phyloP scores from a whole-genome alignment of 2,113 vertebrate species.

The Oryzias celebensis region DNA sequence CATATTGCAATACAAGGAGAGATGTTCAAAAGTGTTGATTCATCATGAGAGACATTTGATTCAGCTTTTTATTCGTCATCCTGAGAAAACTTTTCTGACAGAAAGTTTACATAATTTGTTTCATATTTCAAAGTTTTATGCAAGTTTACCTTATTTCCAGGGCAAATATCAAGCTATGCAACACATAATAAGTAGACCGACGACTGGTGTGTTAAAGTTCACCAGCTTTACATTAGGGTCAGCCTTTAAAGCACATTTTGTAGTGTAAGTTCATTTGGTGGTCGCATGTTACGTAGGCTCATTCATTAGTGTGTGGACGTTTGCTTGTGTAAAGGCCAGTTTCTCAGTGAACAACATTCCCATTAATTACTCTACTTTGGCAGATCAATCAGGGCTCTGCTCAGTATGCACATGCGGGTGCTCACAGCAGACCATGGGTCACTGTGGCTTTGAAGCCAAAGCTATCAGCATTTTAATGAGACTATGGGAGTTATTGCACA shows the following conservation, averaged over 20 bases:
- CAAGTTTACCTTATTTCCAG: slow-evolving; percentile 31
- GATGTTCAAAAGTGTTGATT: no score
- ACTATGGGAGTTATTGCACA: slow-evolving; percentile 57
- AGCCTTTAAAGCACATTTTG: slow-evolving; percentile 28
- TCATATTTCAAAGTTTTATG: slow-evolving; percentile 44
- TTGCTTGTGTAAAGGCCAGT: neutral
- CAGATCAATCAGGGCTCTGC: slow-evolving; percentile 73
- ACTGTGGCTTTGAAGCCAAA: slow-evolving; percentile 75
- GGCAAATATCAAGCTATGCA: slow-evolving; percentile 38
- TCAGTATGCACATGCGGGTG: slow-evolving; percentile 69
- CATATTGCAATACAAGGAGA: no score
- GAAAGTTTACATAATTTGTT: slow-evolving; percentile 17
- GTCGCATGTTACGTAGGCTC: slow-evolving; percentile 23
- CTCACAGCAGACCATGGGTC: slow-evolving; percentile 62
- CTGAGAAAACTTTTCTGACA: slow-evolving; percentile 9
- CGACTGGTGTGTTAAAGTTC: slow-evolving; percentile 46
- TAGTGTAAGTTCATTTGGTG: slow-evolving; percentile 12
- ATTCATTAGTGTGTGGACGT: slow-evolving; percentile 22
- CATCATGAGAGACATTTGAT: no score
- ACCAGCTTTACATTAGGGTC: slow-evolving; percentile 31
- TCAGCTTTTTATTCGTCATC: no score
- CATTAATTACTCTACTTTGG: slow-evolving; percentile 75
- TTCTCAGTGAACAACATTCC: slow-evolving; percentile 28
- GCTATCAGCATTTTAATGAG: slow-evolving; percentile 78
- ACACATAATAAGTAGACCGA: slow-evolving; percentile 48